Evolutionary conservation across 1,140 invertebrate species (phyloP).

Genomic region (Chymomyza costata): DNA sequence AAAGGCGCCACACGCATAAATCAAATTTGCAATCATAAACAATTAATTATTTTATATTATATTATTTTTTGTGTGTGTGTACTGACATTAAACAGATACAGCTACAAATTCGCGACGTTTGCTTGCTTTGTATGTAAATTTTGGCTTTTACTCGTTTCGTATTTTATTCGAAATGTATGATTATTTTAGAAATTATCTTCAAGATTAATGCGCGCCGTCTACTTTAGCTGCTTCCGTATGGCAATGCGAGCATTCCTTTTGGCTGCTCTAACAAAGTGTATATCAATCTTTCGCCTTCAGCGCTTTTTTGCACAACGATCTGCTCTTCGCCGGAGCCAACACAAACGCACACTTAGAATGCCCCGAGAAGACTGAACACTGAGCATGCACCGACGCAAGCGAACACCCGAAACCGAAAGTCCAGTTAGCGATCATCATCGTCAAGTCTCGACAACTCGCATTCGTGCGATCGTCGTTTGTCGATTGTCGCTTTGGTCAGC

Average conservation of each 20-base stretch:
- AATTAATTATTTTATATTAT: too few relatives aligned
- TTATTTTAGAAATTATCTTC: slow-evolving; percentile 40
- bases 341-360: too few relatives aligned
- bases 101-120: slow-evolving; percentile 19
- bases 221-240: slow-evolving; percentile 52
- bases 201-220: slow-evolving; percentile 15
- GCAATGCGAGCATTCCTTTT: too few relatives aligned
- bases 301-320: too few relatives aligned
- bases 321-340: too few relatives aligned
- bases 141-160: slow-evolving; percentile 19
- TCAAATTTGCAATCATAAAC: slow-evolving; percentile 63
- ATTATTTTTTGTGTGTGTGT: slow-evolving; percentile 43
- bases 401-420: slow-evolving; percentile 55
- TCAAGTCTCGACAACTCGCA: slow-evolving; percentile 8
- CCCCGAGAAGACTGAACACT: slow-evolving; percentile 22
- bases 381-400: slow-evolving; percentile 13
- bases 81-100: slow-evolving; percentile 56
- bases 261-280: too few relatives aligned
- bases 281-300: too few relatives aligned
- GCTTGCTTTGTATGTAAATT: slow-evolving; percentile 46
- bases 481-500: slow-evolving; percentile 4
- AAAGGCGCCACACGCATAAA: slow-evolving; percentile 58
- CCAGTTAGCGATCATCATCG: slow-evolving; percentile 37
- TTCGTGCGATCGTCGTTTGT: neutral
- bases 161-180: slow-evolving; percentile 28